phyloP scores from a whole-genome alignment of 2,888 invertebrate species.

The Buathra laborator region DNA sequence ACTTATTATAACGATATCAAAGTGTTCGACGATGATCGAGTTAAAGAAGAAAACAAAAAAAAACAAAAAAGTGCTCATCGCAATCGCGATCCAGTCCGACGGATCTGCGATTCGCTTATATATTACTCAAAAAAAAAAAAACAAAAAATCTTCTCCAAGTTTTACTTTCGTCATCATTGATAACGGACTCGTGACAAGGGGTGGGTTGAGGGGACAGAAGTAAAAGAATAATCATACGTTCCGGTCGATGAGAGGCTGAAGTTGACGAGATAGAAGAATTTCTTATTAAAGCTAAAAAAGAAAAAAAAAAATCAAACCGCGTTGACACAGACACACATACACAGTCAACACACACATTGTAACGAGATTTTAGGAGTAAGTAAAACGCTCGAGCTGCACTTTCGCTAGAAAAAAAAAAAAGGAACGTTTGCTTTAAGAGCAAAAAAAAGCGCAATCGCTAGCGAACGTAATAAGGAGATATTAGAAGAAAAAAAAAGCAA shows the following conservation, averaged over 20 bases:
- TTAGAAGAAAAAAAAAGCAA: constrained; percentile 37
- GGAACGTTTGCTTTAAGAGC: not conserved
- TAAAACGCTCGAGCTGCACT: constrained; percentile 30
- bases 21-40: constrained; percentile 64
- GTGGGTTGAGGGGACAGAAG: not conserved
- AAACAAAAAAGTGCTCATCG: constrained; percentile 55
- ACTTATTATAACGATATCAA: constrained; percentile 59
- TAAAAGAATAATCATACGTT: constrained; percentile 6
- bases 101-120: constrained; percentile 38
- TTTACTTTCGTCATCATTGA: constrained; percentile 43
- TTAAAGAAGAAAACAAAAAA: constrained; percentile 7
- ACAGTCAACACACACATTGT: not conserved
- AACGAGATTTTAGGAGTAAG: constrained; percentile 30
- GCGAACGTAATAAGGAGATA: not conserved
- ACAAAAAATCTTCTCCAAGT: constrained; percentile 19
- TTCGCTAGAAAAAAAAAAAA: constrained; percentile 22
- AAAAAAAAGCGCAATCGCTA: not conserved
- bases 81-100: constrained; percentile 24
- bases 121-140: constrained; percentile 8
- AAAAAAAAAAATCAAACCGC: constrained; percentile 12
- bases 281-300: not conserved
- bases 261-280: constrained; percentile 36
- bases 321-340: constrained; percentile 3
- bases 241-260: constrained; percentile 18
- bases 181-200: constrained; percentile 63